Conservation (phyloP, 1,140 invertebrate genomes). For the Bactericera cockerelli region DNA sequence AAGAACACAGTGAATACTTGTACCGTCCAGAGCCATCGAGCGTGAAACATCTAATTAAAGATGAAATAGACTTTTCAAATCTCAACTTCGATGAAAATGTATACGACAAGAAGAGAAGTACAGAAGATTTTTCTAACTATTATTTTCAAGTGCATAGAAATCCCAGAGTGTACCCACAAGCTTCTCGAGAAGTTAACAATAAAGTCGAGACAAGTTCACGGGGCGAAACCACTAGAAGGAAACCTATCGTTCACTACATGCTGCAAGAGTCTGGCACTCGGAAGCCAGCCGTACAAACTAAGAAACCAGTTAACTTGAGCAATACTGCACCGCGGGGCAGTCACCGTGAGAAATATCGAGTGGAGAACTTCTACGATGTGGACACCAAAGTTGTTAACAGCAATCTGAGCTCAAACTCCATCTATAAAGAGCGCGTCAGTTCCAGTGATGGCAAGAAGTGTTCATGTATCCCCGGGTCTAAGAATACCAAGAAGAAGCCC, state of each 20-base stretch:
- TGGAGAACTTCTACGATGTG: not conserved
- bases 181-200: not conserved
- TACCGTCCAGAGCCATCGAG: not conserved
- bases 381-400: not conserved
- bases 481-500: not conserved
- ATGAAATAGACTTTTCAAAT: not conserved
- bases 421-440: not conserved
- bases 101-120: not conserved
- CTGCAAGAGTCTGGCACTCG: not conserved
- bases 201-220: not conserved
- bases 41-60: not conserved
- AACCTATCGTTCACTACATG: slow-evolving; percentile 3
- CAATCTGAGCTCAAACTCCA: not conserved
- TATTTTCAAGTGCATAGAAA: not conserved
- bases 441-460: not conserved
- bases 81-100: not conserved
- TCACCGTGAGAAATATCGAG: not conserved
- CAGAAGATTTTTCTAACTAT: not conserved
- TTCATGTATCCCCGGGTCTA: not conserved
- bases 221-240: not conserved
- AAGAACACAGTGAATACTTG: not conserved
- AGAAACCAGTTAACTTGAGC: too few relatives aligned
- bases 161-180: not conserved
- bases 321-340: too few relatives aligned
- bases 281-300: not conserved